Evolutionary conservation across 2,888 invertebrate genomes (phyloP).

Genomic region (Eupithecia insigniata): DNA sequence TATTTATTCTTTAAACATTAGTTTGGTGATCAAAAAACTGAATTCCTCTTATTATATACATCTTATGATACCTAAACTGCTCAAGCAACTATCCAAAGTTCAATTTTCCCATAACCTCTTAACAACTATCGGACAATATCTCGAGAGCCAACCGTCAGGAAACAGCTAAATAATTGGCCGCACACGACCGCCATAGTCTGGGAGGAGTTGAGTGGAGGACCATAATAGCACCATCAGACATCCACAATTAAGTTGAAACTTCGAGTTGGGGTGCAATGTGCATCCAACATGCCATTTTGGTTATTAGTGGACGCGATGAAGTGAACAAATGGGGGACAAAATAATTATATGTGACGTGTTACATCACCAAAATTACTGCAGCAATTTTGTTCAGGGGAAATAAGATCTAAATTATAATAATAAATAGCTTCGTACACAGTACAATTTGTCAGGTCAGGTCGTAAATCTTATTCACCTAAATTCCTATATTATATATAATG

Average conservation of each 20-base stretch:
- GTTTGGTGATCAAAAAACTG: too few species aligned
- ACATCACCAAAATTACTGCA: slow-evolving; percentile 11
- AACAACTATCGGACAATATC: neutral
- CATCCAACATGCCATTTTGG: slow-evolving; percentile 7
- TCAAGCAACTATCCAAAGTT: neutral
- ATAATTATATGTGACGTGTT: neutral
- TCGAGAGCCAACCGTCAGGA: slow-evolving; percentile 20
- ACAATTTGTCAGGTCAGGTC: too few species aligned
- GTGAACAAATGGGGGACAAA: slow-evolving; percentile 12
- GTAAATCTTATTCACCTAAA: too few species aligned
- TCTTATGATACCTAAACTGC: neutral
- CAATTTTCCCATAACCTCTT: neutral
- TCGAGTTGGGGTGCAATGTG: slow-evolving; percentile 11
- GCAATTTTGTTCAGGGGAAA: neutral
- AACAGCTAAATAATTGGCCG: slow-evolving; percentile 54
- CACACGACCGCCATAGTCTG: slow-evolving; percentile 27
- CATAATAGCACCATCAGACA: slow-evolving; percentile 24
- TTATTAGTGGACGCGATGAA: slow-evolving; percentile 28
- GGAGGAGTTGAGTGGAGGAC: slow-evolving; percentile 15
- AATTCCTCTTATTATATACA: too few species aligned
- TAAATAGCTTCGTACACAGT: neutral
- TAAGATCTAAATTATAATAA: neutral
- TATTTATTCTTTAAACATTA: too few species aligned
- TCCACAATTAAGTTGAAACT: slow-evolving; percentile 11
- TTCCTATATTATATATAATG: too few species aligned